Conservation (phyloP, 2,113 vertebrate genomes). For the cattle (Bos taurus) region ARS-UCD2.0 NC_037329.1:71998001-71998500, state of each 20-base stretch:
- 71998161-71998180: background rate
- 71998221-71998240: fast-evolving
- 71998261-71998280: fast-evolving
- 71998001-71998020: background rate
- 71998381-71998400: background rate
- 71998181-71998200: background rate
- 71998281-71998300: background rate
- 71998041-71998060: background rate
- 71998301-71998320: background rate
- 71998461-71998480: background rate
- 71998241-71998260: background rate
- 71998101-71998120: background rate
- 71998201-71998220: background rate
- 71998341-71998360: background rate
- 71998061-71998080: background rate
- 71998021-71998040: background rate
- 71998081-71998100: background rate
- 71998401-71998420: background rate
- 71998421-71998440: background rate
- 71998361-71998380: background rate
- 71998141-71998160: background rate
- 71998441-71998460: background rate
- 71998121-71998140: background rate
- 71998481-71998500: background rate
- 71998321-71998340: background rate